These are phyloP conservation scores for Xestia c-nigrum DNA, from an alignment of 2,888 invertebrate species.

Conservation along the genomic window DNA sequence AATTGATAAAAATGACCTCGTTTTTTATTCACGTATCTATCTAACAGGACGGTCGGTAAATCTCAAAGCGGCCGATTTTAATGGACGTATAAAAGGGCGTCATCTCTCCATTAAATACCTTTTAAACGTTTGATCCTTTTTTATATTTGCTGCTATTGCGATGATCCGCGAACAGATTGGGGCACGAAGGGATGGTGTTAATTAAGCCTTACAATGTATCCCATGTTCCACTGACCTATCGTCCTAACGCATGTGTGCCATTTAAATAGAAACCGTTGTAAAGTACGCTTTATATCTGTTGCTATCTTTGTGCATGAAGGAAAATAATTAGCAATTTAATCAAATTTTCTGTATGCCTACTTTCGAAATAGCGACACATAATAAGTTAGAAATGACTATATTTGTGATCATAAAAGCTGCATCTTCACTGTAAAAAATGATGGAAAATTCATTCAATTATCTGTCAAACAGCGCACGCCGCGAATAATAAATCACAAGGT, in stretches of 20 bases:
- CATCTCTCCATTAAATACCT: constrained; percentile 90
- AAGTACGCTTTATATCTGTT: constrained; percentile 19
- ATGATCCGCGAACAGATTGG: constrained; percentile 86
- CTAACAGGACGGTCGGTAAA: constrained; percentile 81
- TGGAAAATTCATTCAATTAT: constrained; percentile 81
- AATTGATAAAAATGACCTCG: constrained; percentile 80
- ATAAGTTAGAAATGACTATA: not conserved
- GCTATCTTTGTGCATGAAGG: constrained; percentile 4
- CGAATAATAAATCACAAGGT: constrained; percentile 86
- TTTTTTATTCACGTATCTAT: constrained; percentile 83
- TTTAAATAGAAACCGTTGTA: constrained; percentile 37
- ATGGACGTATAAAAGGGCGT: constrained; percentile 89
- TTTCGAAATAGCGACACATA: constrained; percentile 3
- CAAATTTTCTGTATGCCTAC: not conserved
- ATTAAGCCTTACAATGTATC: constrained; percentile 79
- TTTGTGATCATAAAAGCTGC: constrained; percentile 40
- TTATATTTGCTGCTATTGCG: constrained; percentile 87
- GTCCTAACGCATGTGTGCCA: constrained; percentile 32
- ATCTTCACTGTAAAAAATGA: constrained; percentile 68
- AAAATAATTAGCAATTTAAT: constrained; percentile 5
- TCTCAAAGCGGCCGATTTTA: constrained; percentile 88
- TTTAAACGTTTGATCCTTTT: constrained; percentile 91
- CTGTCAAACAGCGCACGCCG: constrained; percentile 71
- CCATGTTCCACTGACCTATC: constrained; percentile 63
- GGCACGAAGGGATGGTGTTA: constrained; percentile 77